Percentiles rank a stretch among this genome's conserved stretches.
These are phyloP conservation scores for Machaerirhynchus nigripectus DNA, from an alignment of 2,113 vertebrate genomes.

Conservation along the genomic window DNA sequence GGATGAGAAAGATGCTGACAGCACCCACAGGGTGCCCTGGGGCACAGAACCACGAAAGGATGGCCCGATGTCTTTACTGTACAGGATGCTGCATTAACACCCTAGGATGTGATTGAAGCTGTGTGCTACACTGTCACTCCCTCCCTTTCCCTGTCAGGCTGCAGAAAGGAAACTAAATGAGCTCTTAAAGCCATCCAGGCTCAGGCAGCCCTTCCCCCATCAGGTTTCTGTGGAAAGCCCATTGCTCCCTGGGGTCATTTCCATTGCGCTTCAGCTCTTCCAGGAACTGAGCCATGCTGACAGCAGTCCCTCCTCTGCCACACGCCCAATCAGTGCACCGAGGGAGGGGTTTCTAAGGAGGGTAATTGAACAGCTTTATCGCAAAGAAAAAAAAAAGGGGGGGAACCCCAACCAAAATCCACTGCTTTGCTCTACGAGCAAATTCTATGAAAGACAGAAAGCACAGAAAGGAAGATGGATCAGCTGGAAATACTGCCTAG, in stretches of 20 bases:
- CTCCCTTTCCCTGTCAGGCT: neutral
- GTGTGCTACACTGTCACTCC: neutral
- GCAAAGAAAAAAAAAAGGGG: neutral
- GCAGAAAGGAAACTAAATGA: conserved; percentile 7
- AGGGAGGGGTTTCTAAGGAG: conserved; percentile 10
- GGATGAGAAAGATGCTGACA: neutral
- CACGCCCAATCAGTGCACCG: neutral
- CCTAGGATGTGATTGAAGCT: neutral
- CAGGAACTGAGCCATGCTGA: conserved; percentile 52
- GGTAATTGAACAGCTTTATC: conserved; percentile 25
- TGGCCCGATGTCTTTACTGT: neutral
- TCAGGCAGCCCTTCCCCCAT: neutral
- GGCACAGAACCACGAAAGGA: neutral
- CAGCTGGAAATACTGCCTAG: neutral
- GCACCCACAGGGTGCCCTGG: neutral
- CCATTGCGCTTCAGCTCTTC: conserved; percentile 43
- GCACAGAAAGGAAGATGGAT: neutral
- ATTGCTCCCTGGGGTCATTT: conserved; percentile 56
- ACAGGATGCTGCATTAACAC: neutral
- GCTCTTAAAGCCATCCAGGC: neutral
- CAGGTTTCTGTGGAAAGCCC: conserved; percentile 32
- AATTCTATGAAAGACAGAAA: neutral
- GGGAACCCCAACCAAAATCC: neutral
- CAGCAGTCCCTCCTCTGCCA: conserved; percentile 42
- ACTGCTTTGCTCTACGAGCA: neutral